Conservation (phyloP, 2,797 vertebrate genomes). For the Sebastes steindachneri region DNA sequence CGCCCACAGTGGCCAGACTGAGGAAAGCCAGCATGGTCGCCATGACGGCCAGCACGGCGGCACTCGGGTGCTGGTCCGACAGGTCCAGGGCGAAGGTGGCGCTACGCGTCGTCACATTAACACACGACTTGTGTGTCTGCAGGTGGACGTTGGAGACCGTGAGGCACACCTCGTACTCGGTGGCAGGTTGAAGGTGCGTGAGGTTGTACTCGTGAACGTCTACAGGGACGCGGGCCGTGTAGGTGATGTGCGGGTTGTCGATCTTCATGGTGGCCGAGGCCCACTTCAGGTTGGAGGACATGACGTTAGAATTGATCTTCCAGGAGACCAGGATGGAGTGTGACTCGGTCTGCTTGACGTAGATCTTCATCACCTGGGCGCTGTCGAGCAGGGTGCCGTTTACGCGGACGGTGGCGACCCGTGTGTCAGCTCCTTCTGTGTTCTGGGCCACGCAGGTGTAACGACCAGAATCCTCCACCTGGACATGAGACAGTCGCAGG, state of each 20-base stretch:
- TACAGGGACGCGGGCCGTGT: conserved; percentile 95
- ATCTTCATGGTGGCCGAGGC: conserved; percentile 98
- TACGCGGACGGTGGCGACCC: conserved; percentile 89
- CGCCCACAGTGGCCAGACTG: conserved; percentile 90
- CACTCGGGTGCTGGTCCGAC: conserved; percentile 91
- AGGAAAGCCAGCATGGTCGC: conserved; percentile 92
- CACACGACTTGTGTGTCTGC: conserved; percentile 95
- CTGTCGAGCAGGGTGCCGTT: conserved; percentile 94
- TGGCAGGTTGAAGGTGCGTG: conserved; percentile 94
- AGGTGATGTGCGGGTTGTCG: conserved; percentile 97
- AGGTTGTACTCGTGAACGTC: conserved; percentile 98
- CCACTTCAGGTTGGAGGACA: conserved; percentile 97
- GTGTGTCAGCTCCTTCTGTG: conserved; percentile 92
- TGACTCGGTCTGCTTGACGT: conserved; percentile 93
- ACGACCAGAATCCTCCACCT: conserved; percentile 92
- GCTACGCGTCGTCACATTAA: conserved; percentile 94
- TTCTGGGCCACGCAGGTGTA: conserved; percentile 98
- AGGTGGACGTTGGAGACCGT: conserved; percentile 94
- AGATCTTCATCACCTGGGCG: conserved; percentile 94
- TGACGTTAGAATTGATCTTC: conserved; percentile 94
- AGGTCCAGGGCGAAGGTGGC: conserved; percentile 90
- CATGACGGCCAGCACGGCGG: conserved; percentile 92
- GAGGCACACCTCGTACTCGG: conserved; percentile 96
- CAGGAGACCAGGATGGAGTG: conserved; percentile 97
- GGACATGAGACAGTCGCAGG: conserved; percentile 89